Evolutionary conservation across 2,888 invertebrate genomes (phyloP), one percentile per base, ranked within the genome.

Genomic region (Chloroclystis v-ata): DNA sequence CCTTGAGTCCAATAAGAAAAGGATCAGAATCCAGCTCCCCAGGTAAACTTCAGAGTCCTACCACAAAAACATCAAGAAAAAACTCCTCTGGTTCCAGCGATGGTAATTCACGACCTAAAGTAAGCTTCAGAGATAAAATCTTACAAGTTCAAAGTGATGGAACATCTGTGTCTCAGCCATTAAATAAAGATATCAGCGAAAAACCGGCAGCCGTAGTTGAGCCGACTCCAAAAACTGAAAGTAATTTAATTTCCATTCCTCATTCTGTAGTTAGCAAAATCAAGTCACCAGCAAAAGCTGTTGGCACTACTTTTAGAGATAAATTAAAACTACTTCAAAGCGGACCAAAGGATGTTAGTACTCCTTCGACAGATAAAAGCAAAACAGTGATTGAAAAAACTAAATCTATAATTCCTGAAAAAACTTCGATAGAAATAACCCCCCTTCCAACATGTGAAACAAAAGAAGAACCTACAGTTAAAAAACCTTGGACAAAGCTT

Each of bases 401-500:
- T 58, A 85, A 82, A 63, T 56, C 63, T 25, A 51, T 62, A 2
- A 29, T 60, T 16, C 14, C 60, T 54, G 82, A 85, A 55, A 84
- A 81, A 67, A 42, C 64, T 46, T 56, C 79, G 16, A 57, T 68
- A 50, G 80, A 82, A 80, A 76, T 78, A 59, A 66, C 60, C 43
- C 72, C 78, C 40, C 50, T 81, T 39, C 75, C 71, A 59, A 51
- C 65, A 24, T 60, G 65, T 20, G 84, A 81, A 60, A 59, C 20
- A 20, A 77, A 75, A 61, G 82, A 82, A 37, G 82, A 83, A 35
- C 59, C 72, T 8, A 89, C 24, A 30, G 13, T 41, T 25, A 92
- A 90, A 65, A 92, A 91, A 61, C 92, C 93, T 1, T 95, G 95
- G 95, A 90, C 90, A 9, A 94, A 93, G 82, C 81, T 95, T 32